Conservation (phyloP, 2,888 invertebrate species). For the Corythucha ciliata region DNA sequence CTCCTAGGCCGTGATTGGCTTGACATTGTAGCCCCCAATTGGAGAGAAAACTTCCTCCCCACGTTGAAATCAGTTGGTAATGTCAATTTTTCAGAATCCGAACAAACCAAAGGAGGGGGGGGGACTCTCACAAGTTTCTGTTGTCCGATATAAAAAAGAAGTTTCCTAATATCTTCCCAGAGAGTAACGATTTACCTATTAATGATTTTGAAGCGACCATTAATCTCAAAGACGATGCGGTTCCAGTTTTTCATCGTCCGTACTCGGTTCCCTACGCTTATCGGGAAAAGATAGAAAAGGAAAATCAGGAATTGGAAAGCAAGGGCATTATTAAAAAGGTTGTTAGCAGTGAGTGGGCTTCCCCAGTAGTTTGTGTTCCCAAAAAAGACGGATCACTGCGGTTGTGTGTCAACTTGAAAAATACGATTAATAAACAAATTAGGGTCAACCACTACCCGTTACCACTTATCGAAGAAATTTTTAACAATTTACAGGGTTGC, state of each 20-base stretch:
- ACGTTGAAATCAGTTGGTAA: too few species aligned
- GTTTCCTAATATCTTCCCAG: too few species aligned
- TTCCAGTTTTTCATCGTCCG: conserved; percentile 24
- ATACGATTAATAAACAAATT: conserved; percentile 15
- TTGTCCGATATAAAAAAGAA: too few species aligned
- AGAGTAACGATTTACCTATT: too few species aligned
- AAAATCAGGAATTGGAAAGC: conserved; percentile 15
- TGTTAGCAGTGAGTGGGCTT: conserved; percentile 21
- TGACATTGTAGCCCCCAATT: too few species aligned
- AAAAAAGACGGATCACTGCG: conserved; percentile 13
- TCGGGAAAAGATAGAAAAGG: conserved; percentile 11
- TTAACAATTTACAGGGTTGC: conserved; percentile 5
- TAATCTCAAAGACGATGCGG: conserved; percentile 21
- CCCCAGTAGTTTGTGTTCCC: conserved; percentile 3
- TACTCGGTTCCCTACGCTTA: conserved; percentile 21
- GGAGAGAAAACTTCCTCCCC: too few species aligned
- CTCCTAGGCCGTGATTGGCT: too few species aligned
- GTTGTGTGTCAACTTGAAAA: conserved; percentile 3
- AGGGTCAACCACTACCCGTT: conserved; percentile 21
- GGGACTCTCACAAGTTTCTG: too few species aligned
- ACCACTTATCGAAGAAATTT: conserved; percentile 20
- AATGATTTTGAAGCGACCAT: too few species aligned
- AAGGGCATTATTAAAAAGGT: conserved; percentile 22
- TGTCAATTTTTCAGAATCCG: too few species aligned
- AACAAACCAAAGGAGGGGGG: too few species aligned